Percentiles rank a stretch among this genome's conserved stretches.
Evolutionary conservation across 2,797 vertebrate species (phyloP).

Genomic region (Esox masquinongy): DNA sequence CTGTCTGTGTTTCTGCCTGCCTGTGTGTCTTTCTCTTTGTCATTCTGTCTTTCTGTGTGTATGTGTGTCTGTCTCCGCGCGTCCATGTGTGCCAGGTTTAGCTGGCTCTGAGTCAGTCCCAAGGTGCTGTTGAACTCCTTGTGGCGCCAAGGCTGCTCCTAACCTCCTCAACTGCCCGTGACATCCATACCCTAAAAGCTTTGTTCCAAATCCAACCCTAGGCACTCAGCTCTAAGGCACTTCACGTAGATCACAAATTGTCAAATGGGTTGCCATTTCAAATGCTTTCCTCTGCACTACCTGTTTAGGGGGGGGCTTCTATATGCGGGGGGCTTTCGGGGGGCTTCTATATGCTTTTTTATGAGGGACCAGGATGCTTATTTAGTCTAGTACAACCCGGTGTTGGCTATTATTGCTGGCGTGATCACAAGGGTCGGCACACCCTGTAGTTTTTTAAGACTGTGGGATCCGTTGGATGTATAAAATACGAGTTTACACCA

Average conservation of each 20-base stretch:
- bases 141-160: slow-evolving; percentile 10
- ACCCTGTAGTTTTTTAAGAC: background rate
- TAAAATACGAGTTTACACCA: background rate
- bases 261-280: too few species aligned
- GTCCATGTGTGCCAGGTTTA: background rate
- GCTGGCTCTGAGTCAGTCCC: slow-evolving; percentile 27
- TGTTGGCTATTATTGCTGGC: too few species aligned
- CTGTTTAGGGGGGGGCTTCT: too few species aligned
- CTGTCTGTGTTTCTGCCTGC: too few species aligned
- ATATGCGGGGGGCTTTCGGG: too few species aligned
- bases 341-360: too few species aligned
- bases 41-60: background rate
- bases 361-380: too few species aligned
- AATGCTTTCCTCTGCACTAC: too few species aligned
- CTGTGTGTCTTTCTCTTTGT: background rate
- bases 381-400: too few species aligned
- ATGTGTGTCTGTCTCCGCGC: background rate
- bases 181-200: background rate
- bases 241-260: too few species aligned
- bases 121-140: slow-evolving; percentile 2
- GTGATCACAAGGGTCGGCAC: background rate
- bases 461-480: background rate
- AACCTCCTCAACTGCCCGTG: background rate
- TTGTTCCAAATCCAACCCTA: background rate
- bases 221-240: too few species aligned